phyloP scores from a whole-genome alignment of 2,888 invertebrate genomes.

The Bruchidius siliquastri region DNA sequence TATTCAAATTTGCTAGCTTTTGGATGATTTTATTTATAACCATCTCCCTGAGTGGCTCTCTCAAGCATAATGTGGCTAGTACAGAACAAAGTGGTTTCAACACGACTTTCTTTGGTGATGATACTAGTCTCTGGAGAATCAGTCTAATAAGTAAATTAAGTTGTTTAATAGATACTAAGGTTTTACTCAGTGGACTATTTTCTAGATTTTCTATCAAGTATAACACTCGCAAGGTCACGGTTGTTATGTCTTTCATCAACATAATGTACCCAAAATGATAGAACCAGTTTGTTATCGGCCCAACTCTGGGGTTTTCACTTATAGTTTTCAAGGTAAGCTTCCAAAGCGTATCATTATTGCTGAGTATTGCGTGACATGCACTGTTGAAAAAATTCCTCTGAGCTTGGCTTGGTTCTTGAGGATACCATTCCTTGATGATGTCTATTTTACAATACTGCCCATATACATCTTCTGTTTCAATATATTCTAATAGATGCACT shows the following conservation, averaged over 20 bases:
- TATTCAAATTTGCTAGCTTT: constrained; percentile 28
- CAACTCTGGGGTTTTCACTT: constrained; percentile 54
- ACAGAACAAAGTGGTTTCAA: constrained; percentile 39
- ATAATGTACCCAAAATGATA: constrained; percentile 57
- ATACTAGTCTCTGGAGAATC: constrained; percentile 38
- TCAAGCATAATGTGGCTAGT: constrained; percentile 37
- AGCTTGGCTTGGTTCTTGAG: constrained; percentile 31
- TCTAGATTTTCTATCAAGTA: constrained; percentile 57
- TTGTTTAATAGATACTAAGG: constrained; percentile 57
- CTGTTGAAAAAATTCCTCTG: constrained; percentile 37
- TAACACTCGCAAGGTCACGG: constrained; percentile 44
- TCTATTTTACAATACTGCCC: constrained; percentile 35
- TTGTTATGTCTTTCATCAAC: constrained; percentile 53
- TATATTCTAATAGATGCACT: constrained; percentile 36
- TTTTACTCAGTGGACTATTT: constrained; percentile 54
- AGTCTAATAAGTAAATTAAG: constrained; percentile 39
- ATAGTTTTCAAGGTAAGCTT: constrained; percentile 55
- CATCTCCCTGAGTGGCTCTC: constrained; percentile 34
- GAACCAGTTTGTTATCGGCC: constrained; percentile 57
- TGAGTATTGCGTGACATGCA: constrained; percentile 50
- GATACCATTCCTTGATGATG: constrained; percentile 38
- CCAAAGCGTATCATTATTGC: constrained; percentile 51
- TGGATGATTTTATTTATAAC: constrained; percentile 37
- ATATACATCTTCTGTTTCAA: constrained; percentile 33
- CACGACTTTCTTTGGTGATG: constrained; percentile 30